Conservation (phyloP, 2,888 invertebrate genomes). For the Hedychridium roseum region DNA sequence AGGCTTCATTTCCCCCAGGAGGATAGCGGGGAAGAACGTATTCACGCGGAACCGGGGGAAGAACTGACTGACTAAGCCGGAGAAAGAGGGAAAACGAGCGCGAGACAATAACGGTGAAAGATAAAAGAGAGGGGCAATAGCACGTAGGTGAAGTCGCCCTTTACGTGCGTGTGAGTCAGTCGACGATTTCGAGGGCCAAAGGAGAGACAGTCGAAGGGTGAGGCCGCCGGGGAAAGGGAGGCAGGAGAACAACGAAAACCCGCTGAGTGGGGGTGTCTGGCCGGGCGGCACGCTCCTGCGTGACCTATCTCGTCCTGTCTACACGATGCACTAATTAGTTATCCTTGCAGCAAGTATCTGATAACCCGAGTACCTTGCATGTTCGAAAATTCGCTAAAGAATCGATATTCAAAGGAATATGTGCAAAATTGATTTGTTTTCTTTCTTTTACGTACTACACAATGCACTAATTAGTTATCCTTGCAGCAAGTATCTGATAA, state of each 20-base stretch:
- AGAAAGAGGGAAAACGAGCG: constrained; percentile 23
- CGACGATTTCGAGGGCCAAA: constrained; percentile 6
- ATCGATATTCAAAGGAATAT: too few relatives aligned
- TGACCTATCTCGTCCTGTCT: constrained; percentile 36
- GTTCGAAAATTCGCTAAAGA: too few relatives aligned
- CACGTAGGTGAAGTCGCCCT: too few relatives aligned
- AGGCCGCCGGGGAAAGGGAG: constrained; percentile 17
- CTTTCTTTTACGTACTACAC: constrained; percentile 40
- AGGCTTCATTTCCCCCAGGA: constrained; percentile 21
- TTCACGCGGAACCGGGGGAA: too few relatives aligned
- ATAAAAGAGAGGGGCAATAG: constrained; percentile 39
- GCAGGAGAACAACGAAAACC: constrained; percentile 17
- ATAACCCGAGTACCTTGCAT: too few relatives aligned
- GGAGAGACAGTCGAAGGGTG: constrained; percentile 16
- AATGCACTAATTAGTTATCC: constrained; percentile 50
- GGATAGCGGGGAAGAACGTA: constrained; percentile 16
- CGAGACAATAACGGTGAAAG: constrained; percentile 39
- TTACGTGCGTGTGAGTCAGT: constrained; percentile 51
- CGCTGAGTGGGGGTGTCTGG: constrained; percentile 51
- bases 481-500: too few relatives aligned
- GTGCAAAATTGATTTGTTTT: too few relatives aligned
- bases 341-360: too few relatives aligned
- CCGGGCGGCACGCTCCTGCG: constrained; percentile 59
- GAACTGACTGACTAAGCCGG: constrained; percentile 11
- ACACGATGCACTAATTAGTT: constrained; percentile 51